Conservation (phyloP, 2,113 vertebrate genomes). For the Ovis aries region ARS-UI_Ramb_v3.0 NC_056059.1:63487001-63487500, state of each 20-base stretch:
- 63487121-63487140: neutral
- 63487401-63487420: neutral
- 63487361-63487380: neutral
- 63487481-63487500: neutral
- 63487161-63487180: neutral
- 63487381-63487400: neutral
- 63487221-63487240: neutral
- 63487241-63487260: neutral
- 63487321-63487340: neutral
- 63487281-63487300: neutral
- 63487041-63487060: neutral
- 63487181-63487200: neutral
- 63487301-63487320: neutral
- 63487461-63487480: neutral
- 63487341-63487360: neutral
- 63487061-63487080: neutral
- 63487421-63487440: neutral
- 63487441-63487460: neutral
- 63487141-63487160: neutral
- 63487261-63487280: neutral
- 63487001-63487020: neutral
- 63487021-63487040: neutral
- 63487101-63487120: neutral
- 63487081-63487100: neutral
- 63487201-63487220: neutral